Conservation (phyloP, 30 jellyfish, hydroid and myxozoan genomes). For the Nemopilema nomurai region DNA sequence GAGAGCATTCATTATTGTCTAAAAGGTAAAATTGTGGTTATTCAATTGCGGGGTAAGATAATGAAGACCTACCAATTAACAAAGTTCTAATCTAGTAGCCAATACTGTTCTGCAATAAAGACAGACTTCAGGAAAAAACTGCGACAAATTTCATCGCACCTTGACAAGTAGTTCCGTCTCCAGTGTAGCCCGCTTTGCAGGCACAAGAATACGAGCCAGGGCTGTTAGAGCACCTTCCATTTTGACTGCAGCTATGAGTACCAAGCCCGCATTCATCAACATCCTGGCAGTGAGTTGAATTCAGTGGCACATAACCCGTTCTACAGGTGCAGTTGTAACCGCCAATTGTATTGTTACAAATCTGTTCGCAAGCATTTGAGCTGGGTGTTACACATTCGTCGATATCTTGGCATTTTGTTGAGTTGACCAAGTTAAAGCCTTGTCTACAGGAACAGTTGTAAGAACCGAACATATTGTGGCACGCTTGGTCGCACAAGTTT, state of each 20-base stretch:
- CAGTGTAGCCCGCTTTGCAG: slow-evolving; percentile 19
- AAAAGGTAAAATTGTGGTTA: too few species aligned
- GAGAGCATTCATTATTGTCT: slow-evolving; percentile 11
- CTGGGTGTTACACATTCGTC: slow-evolving; percentile 11
- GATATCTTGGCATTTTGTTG: background rate
- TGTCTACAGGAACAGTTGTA: background rate
- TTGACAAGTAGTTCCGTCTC: slow-evolving; percentile 30
- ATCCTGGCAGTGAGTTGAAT: background rate
- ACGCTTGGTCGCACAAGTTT: background rate
- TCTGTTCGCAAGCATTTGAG: slow-evolving; percentile 1
- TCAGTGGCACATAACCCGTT: slow-evolving; percentile 9
- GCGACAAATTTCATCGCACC: background rate
- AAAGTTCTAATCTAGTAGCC: too few species aligned
- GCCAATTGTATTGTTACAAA: slow-evolving; percentile 5
- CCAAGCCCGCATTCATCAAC: background rate
- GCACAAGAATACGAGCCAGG: slow-evolving; percentile 18
- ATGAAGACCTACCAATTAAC: too few species aligned
- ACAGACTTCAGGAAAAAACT: slow-evolving; percentile 9
- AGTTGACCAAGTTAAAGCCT: background rate
- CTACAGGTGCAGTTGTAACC: slow-evolving; percentile 24
- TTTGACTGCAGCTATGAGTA: slow-evolving; percentile 4
- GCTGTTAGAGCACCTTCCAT: background rate
- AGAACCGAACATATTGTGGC: background rate
- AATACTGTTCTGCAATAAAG: too few species aligned
- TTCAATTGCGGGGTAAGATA: too few species aligned